Evolutionary conservation across 1,140 invertebrate genomes (phyloP).

Genomic region (Drosophila oshimai): DNA sequence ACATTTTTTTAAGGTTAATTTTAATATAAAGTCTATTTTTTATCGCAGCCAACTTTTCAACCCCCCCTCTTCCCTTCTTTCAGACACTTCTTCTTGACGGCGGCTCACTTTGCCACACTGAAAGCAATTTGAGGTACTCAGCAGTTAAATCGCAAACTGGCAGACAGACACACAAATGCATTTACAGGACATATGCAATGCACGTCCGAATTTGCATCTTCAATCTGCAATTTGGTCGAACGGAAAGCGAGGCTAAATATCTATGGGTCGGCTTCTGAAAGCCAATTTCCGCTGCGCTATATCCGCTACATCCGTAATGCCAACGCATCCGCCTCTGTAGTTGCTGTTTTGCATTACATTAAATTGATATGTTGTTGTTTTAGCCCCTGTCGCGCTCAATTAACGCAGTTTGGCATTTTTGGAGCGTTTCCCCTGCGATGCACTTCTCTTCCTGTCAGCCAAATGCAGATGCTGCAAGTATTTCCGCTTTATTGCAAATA

Average conservation of each 20-base stretch:
- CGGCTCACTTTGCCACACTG: constrained; percentile 28
- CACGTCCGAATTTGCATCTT: constrained; percentile 65
- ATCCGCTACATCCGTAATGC: no score
- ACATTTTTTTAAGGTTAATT: no score
- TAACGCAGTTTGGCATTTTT: constrained; percentile 63
- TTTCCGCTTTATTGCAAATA: constrained; percentile 53
- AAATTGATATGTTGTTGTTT: constrained; percentile 26
- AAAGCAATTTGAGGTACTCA: constrained; percentile 66
- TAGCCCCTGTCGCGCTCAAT: constrained; percentile 57
- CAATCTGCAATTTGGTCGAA: constrained; percentile 59
- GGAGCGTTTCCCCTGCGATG: constrained; percentile 56
- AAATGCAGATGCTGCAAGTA: constrained; percentile 36
- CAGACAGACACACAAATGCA: constrained; percentile 16
- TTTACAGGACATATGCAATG: constrained; percentile 63
- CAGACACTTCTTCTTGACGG: neutral
- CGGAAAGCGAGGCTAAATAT: constrained; percentile 52
- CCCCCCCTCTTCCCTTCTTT: neutral
- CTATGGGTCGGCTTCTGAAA: constrained; percentile 62
- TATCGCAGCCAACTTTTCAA: neutral
- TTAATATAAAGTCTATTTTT: no score
- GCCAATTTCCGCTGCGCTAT: constrained; percentile 61
- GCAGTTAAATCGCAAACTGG: neutral
- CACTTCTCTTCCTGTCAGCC: constrained; percentile 11
- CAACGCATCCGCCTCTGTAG: constrained; percentile 33
- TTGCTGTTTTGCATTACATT: constrained; percentile 2